Conservation (phyloP, 2,888 invertebrate species). For the Eupsilia transversa region DNA sequence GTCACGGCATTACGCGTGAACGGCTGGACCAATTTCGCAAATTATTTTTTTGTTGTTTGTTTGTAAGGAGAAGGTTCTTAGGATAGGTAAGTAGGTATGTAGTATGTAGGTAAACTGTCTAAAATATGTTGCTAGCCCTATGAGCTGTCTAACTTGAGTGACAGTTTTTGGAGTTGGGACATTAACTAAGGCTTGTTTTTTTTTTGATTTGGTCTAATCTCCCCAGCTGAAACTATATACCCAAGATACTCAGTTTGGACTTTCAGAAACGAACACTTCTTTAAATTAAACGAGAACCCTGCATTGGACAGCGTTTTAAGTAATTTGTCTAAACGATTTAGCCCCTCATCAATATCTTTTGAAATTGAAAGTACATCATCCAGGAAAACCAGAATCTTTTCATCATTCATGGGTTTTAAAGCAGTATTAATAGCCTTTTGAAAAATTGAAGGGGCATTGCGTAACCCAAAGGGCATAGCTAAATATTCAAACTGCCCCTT, state of each 20-base stretch:
- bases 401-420: background rate
- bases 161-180: background rate
- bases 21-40: too few species aligned
- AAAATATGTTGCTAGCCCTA: conserved; percentile 3
- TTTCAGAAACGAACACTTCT: conserved; percentile 2
- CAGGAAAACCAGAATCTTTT: conserved; percentile 1
- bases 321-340: conserved; percentile 8
- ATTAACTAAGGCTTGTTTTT: background rate
- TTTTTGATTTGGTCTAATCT: conserved; percentile 4
- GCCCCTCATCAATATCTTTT: too few species aligned
- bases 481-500: too few species aligned
- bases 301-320: background rate
- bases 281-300: too few species aligned
- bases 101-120: conserved; percentile 4
- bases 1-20: too few species aligned
- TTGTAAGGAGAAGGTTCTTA: too few species aligned
- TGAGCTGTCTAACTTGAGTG: conserved; percentile 1
- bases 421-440: too few species aligned
- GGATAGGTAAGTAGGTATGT: too few species aligned
- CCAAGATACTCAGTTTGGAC: conserved; percentile 2
- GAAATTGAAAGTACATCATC: conserved; percentile 1
- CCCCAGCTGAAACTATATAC: background rate
- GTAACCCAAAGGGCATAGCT: too few species aligned
- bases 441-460: too few species aligned
- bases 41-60: too few species aligned